Conservation (phyloP, 2,888 invertebrate genomes). For the Fragum whitleyi region DNA sequence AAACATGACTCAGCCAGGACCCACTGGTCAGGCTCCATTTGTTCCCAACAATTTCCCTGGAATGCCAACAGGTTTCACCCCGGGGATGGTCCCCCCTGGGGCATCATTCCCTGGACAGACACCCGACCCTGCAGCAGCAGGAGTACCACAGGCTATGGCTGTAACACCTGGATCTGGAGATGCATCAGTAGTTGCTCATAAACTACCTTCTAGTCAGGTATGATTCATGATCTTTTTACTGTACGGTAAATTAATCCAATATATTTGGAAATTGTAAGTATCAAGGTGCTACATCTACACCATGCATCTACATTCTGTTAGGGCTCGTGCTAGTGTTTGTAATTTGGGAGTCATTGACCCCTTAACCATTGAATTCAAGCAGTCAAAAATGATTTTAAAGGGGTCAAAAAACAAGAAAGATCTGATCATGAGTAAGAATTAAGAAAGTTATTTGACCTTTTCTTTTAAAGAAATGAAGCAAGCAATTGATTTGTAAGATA, state of each 20-base stretch:
- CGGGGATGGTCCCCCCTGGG: constrained; percentile 76
- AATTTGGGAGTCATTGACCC: too few species aligned
- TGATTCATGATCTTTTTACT: too few species aligned
- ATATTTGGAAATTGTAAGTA: not conserved
- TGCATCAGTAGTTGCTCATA: constrained; percentile 72
- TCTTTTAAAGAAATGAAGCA: too few species aligned
- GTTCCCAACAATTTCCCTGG: constrained; percentile 52
- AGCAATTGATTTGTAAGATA: too few species aligned
- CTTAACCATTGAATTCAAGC: too few species aligned
- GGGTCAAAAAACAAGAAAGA: too few species aligned
- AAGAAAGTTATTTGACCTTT: too few species aligned
- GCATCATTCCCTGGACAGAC: constrained; percentile 58
- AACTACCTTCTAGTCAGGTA: constrained; percentile 76
- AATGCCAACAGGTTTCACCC: constrained; percentile 75
- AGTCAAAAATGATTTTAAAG: too few species aligned
- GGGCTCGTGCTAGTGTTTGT: too few species aligned
- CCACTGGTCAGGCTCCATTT: constrained; percentile 38
- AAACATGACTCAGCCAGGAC: constrained; percentile 44
- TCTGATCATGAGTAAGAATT: too few species aligned
- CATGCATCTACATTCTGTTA: too few species aligned
- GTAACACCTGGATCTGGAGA: constrained; percentile 36
- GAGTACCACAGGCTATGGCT: not conserved
- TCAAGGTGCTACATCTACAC: too few species aligned
- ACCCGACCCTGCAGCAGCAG: not conserved
- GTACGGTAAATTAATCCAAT: not conserved